Evolutionary conservation across 2,113 vertebrate species (phyloP).

Genomic region (Syngnathoides biaculeatus): DNA sequence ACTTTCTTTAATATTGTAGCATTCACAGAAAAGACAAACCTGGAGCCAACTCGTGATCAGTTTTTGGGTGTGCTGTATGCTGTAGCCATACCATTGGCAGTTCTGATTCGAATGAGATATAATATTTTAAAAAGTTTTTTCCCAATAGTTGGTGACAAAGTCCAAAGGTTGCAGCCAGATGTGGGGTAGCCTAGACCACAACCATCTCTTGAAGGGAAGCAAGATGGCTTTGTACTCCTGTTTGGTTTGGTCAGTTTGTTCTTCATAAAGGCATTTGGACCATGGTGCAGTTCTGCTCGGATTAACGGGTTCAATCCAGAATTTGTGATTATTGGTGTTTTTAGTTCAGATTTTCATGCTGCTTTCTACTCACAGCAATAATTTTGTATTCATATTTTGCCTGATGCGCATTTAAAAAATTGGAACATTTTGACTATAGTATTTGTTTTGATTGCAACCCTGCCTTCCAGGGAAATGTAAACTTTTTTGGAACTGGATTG

Average conservation of each 20-base stretch:
- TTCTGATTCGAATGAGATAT: conserved; percentile 56
- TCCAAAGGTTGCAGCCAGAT: conserved; percentile 38
- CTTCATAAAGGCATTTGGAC: conserved; percentile 1
- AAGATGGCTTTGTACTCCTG: not conserved
- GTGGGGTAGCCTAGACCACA: conserved; percentile 44
- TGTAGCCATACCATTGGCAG: conserved; percentile 5
- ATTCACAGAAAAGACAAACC: conserved; percentile 27
- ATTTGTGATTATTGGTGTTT: conserved; percentile 15
- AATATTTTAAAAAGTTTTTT: conserved; percentile 53
- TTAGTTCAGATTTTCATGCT: conserved; percentile 28
- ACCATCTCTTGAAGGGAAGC: too few relatives aligned
- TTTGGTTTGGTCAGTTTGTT: conserved; percentile 15
- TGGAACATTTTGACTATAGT: not conserved
- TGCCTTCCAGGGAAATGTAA: conserved; percentile 1
- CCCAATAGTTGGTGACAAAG: conserved; percentile 34
- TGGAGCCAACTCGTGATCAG: conserved; percentile 60
- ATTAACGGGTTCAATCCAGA: conserved; percentile 8
- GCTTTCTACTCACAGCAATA: not conserved
- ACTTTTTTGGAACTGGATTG: conserved; percentile 28
- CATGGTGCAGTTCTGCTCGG: conserved; percentile 19
- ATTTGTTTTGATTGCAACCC: not conserved
- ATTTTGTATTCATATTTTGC: not conserved
- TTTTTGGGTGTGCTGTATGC: conserved; percentile 12
- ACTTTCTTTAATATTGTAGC: conserved; percentile 6
- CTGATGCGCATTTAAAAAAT: not conserved